A percentile compares a stretch with the other conserved stretches of the same genome.
phyloP scores from a whole-genome alignment of 2,888 invertebrate genomes.

The Trachelus tabidus region DNA sequence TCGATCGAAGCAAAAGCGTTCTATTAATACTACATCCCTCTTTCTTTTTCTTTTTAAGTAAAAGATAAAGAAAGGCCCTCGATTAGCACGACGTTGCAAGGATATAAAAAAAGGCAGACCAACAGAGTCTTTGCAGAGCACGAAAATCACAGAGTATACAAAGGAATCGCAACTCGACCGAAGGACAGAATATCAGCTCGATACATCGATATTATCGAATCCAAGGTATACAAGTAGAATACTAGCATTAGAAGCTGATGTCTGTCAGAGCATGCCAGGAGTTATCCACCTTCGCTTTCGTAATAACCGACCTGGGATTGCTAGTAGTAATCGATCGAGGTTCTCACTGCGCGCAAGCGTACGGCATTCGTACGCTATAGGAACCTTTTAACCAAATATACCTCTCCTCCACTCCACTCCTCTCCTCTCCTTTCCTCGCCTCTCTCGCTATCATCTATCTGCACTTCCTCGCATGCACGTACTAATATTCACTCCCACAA shows the following conservation, averaged over 20 bases:
- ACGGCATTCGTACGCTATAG: conserved; percentile 20
- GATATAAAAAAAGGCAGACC: conserved; percentile 21
- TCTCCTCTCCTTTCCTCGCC: conserved; percentile 1
- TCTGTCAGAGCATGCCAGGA: too few relatives aligned
- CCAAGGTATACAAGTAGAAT: too few relatives aligned
- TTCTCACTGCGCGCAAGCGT: conserved; percentile 52
- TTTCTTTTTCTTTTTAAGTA: not conserved
- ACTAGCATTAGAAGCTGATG: too few relatives aligned
- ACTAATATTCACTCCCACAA: conserved; percentile 11
- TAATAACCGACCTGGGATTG: too few relatives aligned
- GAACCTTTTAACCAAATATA: conserved; percentile 4
- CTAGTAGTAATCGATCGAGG: conserved; percentile 49
- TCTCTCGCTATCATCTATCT: conserved; percentile 20
- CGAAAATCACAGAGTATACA: too few relatives aligned
- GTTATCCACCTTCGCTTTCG: too few relatives aligned
- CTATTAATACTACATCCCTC: not conserved
- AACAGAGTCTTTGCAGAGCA: too few relatives aligned
- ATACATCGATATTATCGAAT: too few relatives aligned
- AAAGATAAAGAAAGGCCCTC: not conserved
- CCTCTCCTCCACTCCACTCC: not conserved
- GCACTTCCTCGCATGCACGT: conserved; percentile 14
- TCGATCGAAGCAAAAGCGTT: conserved; percentile 36
- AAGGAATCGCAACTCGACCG: too few relatives aligned
- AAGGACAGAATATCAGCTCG: too few relatives aligned
- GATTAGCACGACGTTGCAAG: not conserved